A percentile compares a stretch with the other conserved stretches of the same genome.
Conservation (phyloP, 2,797 vertebrate species). For the Propithecus deckenii region DNA sequence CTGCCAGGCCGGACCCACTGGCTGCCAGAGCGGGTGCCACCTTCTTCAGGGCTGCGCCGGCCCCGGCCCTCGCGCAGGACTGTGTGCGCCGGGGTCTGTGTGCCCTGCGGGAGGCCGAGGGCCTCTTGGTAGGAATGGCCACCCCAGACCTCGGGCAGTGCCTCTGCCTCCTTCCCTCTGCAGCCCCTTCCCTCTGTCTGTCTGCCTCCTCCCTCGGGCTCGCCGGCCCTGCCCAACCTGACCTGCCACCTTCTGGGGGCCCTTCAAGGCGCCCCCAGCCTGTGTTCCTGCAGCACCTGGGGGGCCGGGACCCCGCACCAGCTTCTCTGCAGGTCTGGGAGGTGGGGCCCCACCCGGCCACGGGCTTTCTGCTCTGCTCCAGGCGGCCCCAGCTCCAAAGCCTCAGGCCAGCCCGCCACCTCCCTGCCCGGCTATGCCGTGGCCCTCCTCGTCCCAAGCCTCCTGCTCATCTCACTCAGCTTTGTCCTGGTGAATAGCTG, state of each 20-base stretch:
- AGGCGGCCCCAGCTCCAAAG: neutral
- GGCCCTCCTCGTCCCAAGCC: neutral
- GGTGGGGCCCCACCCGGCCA: neutral
- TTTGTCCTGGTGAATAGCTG: conserved; percentile 54
- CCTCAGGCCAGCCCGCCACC: rapidly evolving
- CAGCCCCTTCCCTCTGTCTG: no score
- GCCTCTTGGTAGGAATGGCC: neutral
- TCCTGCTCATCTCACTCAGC: neutral
- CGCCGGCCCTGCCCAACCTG: neutral
- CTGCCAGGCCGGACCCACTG: conserved; percentile 50
- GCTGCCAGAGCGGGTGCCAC: neutral
- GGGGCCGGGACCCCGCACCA: neutral
- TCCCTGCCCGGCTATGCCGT: neutral
- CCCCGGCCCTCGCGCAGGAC: neutral
- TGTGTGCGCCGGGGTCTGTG: neutral
- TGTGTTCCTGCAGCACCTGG: neutral
- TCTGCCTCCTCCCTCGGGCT: no score
- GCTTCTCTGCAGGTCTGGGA: neutral
- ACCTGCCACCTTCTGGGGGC: neutral
- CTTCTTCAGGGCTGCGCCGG: neutral
- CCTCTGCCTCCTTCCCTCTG: neutral
- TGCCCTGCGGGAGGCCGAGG: neutral
- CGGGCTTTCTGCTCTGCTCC: neutral
- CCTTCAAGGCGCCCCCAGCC: neutral
- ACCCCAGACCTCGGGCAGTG: neutral